phyloP scores from a whole-genome alignment of 2,797 vertebrate species.

The Artibeus jamaicensis region DNA sequence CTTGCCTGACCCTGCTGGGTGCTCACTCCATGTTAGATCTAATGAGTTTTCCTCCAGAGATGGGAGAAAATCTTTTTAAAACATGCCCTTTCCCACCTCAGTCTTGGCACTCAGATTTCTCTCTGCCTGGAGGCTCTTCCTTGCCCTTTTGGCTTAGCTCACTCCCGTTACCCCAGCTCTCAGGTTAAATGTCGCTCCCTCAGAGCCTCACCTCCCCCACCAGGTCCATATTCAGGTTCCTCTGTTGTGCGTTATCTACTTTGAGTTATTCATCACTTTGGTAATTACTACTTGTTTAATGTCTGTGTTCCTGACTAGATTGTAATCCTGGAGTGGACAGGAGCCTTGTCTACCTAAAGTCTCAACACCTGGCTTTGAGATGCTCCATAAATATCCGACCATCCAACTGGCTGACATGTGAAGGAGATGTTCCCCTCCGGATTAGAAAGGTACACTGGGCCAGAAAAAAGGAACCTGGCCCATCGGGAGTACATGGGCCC shows the following conservation, averaged over 20 bases:
- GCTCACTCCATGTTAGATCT: neutral
- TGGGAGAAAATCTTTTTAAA: neutral
- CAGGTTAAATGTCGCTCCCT: neutral
- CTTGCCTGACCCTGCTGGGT: neutral
- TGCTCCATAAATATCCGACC: neutral
- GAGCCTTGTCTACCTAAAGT: neutral
- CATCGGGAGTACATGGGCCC: neutral
- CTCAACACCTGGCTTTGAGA: neutral
- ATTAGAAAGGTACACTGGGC: neutral
- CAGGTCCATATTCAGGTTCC: rapidly evolving
- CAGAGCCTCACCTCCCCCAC: neutral
- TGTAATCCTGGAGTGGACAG: neutral
- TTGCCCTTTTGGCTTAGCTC: neutral
- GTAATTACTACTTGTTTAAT: neutral
- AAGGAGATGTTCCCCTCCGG: neutral
- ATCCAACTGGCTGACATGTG: neutral
- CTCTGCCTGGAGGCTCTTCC: neutral
- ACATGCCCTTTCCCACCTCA: neutral
- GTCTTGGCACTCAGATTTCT: neutral
- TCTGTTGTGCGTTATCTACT: neutral
- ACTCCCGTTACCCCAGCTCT: neutral
- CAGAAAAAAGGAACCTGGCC: neutral
- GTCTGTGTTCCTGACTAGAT: neutral
- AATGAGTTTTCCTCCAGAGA: neutral
- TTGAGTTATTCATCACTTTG: neutral